phyloP scores from a whole-genome alignment of 2,888 invertebrate species.

The Philaethria dido region DNA sequence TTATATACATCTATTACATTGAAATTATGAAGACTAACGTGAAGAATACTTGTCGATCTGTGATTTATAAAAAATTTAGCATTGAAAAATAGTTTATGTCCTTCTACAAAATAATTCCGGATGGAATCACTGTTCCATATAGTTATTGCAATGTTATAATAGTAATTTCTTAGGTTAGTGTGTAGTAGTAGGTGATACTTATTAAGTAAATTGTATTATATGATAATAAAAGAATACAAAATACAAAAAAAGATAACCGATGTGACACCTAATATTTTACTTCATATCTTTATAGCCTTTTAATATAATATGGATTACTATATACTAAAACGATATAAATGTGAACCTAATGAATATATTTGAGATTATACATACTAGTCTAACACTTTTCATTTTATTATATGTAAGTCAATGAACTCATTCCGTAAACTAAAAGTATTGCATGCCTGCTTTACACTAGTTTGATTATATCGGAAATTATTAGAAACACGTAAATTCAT shows the following conservation, averaged over 20 bases:
- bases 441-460: not conserved
- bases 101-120: too few relatives aligned
- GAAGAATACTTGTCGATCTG: not conserved
- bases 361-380: not conserved
- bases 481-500: conserved; percentile 5
- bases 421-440: not conserved
- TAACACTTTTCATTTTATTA: not conserved
- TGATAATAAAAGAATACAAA: too few relatives aligned
- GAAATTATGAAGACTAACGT: not conserved
- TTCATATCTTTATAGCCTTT: not conserved
- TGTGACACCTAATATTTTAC: too few relatives aligned
- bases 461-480: conserved; percentile 17
- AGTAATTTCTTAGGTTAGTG: too few relatives aligned
- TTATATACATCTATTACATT: too few relatives aligned
- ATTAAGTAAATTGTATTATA: too few relatives aligned
- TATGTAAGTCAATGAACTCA: conserved; percentile 16
- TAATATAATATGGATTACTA: not conserved
- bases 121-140: too few relatives aligned
- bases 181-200: too few relatives aligned
- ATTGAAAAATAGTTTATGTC: not conserved
- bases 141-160: too few relatives aligned
- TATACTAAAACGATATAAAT: too few relatives aligned
- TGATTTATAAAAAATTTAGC: not conserved
- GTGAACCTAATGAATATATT: too few relatives aligned
- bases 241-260: too few relatives aligned